Evolutionary conservation across 2,797 vertebrate genomes (phyloP).

Genomic region (Pitangus sulphuratus): DNA sequence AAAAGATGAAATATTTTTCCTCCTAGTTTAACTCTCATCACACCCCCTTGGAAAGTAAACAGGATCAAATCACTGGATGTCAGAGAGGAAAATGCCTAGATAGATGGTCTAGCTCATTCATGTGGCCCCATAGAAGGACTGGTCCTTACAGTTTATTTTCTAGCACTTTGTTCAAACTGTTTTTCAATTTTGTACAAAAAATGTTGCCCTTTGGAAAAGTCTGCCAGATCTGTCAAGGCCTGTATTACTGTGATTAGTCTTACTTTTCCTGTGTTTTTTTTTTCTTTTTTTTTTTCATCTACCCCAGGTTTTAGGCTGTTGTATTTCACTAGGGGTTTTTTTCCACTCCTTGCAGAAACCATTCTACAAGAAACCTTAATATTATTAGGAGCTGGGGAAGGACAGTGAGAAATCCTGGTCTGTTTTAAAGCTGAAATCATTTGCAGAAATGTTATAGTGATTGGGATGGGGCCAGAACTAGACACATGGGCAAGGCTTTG

Average conservation of each 20-base stretch:
- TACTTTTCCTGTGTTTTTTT: not conserved
- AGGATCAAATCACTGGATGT: not conserved
- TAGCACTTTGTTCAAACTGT: not conserved
- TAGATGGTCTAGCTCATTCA: not conserved
- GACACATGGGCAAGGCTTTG: not conserved
- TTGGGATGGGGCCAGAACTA: not conserved
- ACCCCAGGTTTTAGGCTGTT: not conserved
- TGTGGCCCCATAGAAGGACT: rapidly evolving
- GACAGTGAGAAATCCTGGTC: not conserved
- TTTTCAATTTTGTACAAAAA: not conserved
- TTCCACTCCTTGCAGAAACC: not conserved
- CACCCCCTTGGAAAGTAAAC: not conserved
- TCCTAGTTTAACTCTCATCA: not conserved
- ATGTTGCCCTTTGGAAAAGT: not conserved
- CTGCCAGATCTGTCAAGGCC: not conserved
- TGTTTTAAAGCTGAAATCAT: not conserved
- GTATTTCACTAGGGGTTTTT: not conserved
- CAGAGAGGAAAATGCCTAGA: not conserved
- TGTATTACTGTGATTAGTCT: not conserved
- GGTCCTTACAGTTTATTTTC: not conserved
- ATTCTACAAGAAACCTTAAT: not conserved
- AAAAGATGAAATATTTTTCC: not conserved
- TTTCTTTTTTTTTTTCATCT: not conserved
- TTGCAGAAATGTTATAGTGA: not conserved
- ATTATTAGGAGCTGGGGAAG: not conserved